phyloP scores from a whole-genome alignment of 30 jellyfish, hydroid and myxozoan genomes.

The Aurelia aurita region DNA sequence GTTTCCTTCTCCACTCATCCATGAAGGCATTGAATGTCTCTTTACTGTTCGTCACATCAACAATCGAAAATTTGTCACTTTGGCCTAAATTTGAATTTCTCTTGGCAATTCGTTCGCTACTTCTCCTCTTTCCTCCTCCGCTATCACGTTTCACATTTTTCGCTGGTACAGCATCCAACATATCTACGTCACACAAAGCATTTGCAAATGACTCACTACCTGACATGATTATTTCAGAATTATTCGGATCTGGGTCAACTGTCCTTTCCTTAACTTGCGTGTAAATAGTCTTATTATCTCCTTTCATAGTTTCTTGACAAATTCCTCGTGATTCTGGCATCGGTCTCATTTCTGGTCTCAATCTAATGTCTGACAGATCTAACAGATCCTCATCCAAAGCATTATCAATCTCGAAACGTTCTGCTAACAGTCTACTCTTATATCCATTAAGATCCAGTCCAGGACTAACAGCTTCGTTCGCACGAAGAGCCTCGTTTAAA shows the following conservation, averaged over 20 bases:
- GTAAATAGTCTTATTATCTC: background rate
- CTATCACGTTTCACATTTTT: background rate
- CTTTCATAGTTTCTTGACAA: too few relatives aligned
- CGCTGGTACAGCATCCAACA: slow-evolving; percentile 1
- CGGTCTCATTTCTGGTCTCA: too few relatives aligned
- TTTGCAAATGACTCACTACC: slow-evolving; percentile 47
- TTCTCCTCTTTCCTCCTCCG: slow-evolving; percentile 20
- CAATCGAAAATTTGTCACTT: slow-evolving; percentile 55
- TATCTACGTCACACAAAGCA: slow-evolving; percentile 22
- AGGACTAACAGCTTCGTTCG: too few relatives aligned
- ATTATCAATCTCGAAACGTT: too few relatives aligned
- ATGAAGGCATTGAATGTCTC: slow-evolving; percentile 64
- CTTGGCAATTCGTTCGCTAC: slow-evolving; percentile 48
- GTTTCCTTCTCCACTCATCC: slow-evolving; percentile 69
- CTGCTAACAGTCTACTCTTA: too few relatives aligned
- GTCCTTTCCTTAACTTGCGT: background rate
- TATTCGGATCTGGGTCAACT: background rate
- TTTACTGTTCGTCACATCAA: slow-evolving; percentile 69
- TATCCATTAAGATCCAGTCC: too few relatives aligned
- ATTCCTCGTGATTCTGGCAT: too few relatives aligned
- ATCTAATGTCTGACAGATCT: too few relatives aligned
- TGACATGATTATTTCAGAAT: slow-evolving; percentile 29
- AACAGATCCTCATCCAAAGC: too few relatives aligned
- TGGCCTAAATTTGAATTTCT: background rate
- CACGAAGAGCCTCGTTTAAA: background rate